Conservation (phyloP, 2,797 vertebrate species). For the Crax fasciolata region DNA sequence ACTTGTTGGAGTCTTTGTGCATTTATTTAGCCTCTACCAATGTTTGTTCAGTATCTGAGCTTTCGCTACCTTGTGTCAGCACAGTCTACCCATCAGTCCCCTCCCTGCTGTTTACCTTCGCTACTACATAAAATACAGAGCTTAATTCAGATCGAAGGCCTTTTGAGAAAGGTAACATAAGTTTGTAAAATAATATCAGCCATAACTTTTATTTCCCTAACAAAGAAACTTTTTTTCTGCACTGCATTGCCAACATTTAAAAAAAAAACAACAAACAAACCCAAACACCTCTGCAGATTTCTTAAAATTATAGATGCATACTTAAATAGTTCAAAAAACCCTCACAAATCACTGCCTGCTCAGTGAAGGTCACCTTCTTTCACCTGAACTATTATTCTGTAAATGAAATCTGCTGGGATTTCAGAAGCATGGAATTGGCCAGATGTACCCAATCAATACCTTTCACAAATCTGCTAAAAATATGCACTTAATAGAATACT, state of each 20-base stretch:
- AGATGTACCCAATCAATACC: slow-evolving; percentile 62
- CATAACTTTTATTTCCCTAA: not conserved
- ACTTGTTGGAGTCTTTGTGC: not conserved
- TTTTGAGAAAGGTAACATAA: not conserved
- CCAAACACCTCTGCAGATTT: not conserved
- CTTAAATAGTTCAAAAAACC: not conserved
- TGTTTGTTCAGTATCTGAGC: not conserved
- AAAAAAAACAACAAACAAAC: not conserved
- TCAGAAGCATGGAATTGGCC: slow-evolving; percentile 46
- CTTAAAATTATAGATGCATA: slow-evolving; percentile 28
- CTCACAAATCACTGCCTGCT: not conserved
- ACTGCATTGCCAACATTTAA: not conserved
- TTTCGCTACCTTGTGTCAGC: not conserved
- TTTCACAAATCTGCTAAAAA: slow-evolving; percentile 53
- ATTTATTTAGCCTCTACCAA: not conserved
- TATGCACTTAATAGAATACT: not conserved
- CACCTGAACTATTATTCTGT: slow-evolving; percentile 42
- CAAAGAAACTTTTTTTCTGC: not conserved
- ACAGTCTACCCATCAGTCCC: not conserved
- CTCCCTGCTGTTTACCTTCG: not conserved
- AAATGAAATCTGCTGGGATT: slow-evolving; percentile 53
- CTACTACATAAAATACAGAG: not conserved
- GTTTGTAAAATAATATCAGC: not conserved
- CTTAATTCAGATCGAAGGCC: not conserved
- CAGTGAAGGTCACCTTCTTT: slow-evolving; percentile 71